phyloP scores from a whole-genome alignment of 2,797 vertebrate genomes.

The Simalia tracyae region DNA sequence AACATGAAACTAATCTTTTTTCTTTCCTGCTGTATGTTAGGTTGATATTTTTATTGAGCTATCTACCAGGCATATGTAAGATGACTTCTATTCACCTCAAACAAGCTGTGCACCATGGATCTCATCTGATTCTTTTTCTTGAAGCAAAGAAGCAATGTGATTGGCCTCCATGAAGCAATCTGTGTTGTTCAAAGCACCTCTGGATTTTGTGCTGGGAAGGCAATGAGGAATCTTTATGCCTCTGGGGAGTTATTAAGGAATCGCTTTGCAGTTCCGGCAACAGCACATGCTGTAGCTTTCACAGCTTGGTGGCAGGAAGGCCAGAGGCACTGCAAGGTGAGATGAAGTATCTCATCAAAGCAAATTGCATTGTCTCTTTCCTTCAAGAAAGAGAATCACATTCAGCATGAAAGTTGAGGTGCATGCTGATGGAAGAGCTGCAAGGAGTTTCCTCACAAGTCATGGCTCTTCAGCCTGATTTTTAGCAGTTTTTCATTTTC shows the following conservation, averaged over 20 bases:
- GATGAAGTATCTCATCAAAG: background rate
- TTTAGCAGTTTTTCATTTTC: background rate
- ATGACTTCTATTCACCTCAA: background rate
- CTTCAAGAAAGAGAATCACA: background rate
- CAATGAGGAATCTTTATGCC: background rate
- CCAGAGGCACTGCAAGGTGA: background rate
- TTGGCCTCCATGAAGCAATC: background rate
- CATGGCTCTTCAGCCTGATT: background rate
- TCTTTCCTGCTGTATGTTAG: background rate
- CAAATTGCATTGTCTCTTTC: background rate
- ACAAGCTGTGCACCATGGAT: background rate
- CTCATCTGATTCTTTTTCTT: background rate
- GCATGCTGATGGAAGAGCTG: background rate
- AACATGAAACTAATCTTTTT: background rate
- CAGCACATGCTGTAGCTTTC: background rate
- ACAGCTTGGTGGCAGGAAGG: background rate
- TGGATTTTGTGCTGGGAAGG: background rate
- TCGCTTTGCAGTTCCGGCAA: background rate
- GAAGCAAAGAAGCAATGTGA: background rate
- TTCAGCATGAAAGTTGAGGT: background rate
- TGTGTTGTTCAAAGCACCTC: background rate
- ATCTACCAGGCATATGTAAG: background rate
- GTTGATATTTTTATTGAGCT: background rate
- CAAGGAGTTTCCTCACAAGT: background rate
- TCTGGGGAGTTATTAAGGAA: background rate